Base-by-base conservation (phyloP, 2,888 invertebrate species). In the Drosophila stalkeri region DNA sequence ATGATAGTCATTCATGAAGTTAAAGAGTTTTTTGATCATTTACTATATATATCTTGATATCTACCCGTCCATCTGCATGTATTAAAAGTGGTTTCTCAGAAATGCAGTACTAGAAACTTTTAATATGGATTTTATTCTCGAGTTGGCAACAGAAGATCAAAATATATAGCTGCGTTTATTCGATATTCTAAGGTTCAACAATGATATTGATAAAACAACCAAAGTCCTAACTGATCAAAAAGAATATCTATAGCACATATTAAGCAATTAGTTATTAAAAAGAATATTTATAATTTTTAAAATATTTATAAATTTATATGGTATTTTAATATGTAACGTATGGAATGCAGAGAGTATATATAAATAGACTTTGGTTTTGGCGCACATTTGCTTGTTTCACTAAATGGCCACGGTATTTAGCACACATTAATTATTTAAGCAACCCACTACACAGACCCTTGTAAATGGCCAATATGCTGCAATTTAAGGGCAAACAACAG, bases 401-500 rank as follows among this genome's bases (percentile, higher is more conserved):
- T 83, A 89, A 90, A 91, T 88, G 90, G 86, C 90, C 83, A 75
- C 84, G 86, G 91, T 86, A 91, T 91, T 91, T 91, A 91, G 91
- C 79, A 83, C 67, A 60, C 64, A 77, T 91, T 78, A 90, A 91
- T 91, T 86, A 91, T 92, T 91, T 84, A 91, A 75, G 72, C 77
- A 71, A 47, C 77, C 71, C 75, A 77, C 67, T 56, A 64, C 43
- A 56, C 43, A 56, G 54, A 52, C 37, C 27, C 60, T 66, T 46
- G 72, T 62, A 76, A 90, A 82, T 80, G 90, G 83, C 75, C 91
- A 91, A 90, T 90, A 91, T 90, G 90, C 82, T 90, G 89, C 91
- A 90, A 89, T 91, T 90, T 90, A 71, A 72, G 79, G 81, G 75
- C 68, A 65, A 77, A 56, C 47, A 39, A 39, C 16, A 37, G 37